Conservation (phyloP, 2,797 vertebrate genomes). For the Lepus townsendii region DNA sequence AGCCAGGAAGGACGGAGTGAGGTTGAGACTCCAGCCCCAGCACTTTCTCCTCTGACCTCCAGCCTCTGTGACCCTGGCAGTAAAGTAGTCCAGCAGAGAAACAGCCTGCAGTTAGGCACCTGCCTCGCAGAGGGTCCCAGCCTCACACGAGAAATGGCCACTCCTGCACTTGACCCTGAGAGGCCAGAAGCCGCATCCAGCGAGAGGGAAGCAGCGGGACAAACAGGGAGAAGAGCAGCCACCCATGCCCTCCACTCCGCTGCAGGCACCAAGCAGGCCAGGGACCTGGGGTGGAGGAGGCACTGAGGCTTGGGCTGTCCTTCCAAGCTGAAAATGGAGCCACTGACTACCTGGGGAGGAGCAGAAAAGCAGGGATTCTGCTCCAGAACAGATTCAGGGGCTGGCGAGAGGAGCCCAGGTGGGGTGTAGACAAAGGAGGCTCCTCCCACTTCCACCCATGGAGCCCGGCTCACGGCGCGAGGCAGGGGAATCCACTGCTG, state of each 20-base stretch:
- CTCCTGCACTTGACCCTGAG: not conserved
- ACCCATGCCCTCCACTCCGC: fast-evolving
- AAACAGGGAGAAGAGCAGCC: not conserved
- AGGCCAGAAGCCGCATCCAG: not conserved
- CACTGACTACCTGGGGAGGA: not conserved
- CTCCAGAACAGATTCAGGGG: not conserved
- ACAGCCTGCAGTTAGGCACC: not conserved
- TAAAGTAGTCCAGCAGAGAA: not conserved
- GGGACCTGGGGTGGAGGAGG: not conserved
- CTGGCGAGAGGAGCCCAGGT: not conserved
- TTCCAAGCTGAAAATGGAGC: not conserved
- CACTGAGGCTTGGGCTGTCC: not conserved
- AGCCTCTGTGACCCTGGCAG: no score
- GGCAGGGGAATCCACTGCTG: not conserved
- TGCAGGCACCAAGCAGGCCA: not conserved
- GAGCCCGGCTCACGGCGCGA: not conserved
- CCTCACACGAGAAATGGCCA: not conserved
- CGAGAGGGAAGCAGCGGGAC: not conserved
- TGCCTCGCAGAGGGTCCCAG: not conserved
- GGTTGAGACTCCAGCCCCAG: not conserved
- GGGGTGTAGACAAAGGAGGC: not conserved
- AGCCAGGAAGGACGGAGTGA: no score
- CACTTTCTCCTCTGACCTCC: not conserved
- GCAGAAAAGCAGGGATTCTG: not conserved
- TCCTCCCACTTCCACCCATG: not conserved